phyloP scores from a whole-genome alignment of 2,797 vertebrate genomes.

The Characodon lateralis region DNA sequence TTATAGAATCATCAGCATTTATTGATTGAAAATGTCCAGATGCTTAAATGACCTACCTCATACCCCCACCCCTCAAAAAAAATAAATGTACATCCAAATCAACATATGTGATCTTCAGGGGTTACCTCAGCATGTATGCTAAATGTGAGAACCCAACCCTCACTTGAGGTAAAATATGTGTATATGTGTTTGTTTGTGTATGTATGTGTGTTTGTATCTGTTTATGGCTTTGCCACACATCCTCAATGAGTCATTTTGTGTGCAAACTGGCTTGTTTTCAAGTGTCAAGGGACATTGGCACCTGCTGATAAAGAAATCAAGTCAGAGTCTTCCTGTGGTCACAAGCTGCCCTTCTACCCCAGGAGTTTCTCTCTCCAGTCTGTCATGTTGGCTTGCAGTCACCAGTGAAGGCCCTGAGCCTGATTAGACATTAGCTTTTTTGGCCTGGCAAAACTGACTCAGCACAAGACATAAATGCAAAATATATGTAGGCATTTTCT shows the following conservation, averaged over 20 bases:
- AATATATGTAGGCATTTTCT: background rate
- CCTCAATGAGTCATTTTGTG: conserved; percentile 37
- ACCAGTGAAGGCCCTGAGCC: conserved; percentile 47
- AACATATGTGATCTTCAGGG: conserved; percentile 67
- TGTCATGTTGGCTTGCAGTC: conserved; percentile 67
- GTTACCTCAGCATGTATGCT: conserved; percentile 54
- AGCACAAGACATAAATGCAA: background rate
- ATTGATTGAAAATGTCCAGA: background rate
- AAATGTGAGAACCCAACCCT: conserved; percentile 51
- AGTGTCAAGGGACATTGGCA: conserved; percentile 64
- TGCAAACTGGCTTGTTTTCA: conserved; percentile 40
- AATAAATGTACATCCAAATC: conserved; percentile 32
- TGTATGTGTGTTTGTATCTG: background rate
- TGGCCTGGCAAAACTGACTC: background rate
- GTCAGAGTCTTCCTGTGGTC: conserved; percentile 66
- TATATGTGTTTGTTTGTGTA: background rate
- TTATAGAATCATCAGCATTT: background rate
- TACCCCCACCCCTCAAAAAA: too few relatives aligned
- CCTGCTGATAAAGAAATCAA: conserved; percentile 83
- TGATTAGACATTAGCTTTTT: conserved; percentile 68
- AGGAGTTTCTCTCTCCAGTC: conserved; percentile 68
- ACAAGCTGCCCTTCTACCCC: conserved; percentile 79
- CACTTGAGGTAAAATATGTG: conserved; percentile 31
- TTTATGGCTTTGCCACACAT: conserved; percentile 21
- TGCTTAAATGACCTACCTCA: background rate